Base-by-base conservation (phyloP, 2,797 vertebrate genomes). In the Dicrostonyx torquatus region DNA sequence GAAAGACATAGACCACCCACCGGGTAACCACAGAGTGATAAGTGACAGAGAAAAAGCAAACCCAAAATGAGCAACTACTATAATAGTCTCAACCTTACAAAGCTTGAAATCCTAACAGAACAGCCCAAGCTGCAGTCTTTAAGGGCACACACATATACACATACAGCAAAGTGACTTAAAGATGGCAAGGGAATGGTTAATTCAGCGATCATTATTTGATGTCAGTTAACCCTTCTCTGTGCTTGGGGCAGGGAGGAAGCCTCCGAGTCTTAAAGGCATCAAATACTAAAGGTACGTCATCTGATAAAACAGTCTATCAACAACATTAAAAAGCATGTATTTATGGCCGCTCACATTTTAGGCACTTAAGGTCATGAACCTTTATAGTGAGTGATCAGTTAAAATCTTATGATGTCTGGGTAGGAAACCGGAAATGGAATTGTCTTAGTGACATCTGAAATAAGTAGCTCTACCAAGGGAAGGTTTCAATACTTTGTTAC, bases 41-140 rank as follows among this genome's bases (percentile, higher is more conserved):
- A 43, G 31, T 62, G 55, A 86, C 53, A 85, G 64, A 77, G 3
- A 31, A 77, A 53, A 79, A 2, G 15, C 18, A 84, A 92, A 62
- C n/a, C 34, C 66, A 45, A 26, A 45, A 91, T 13, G 64, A 53
- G 12, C 20, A 14, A 62, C 0, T 5, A 26, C 22, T 37, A 37
- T 86, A 85, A 76, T 68, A 29, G 37, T 34, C 78, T 72, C 62
- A 76, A n/a, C 73, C 90, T 86, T 95, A 93, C 31, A 80, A 68
- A 93, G 55, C 48, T 76, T 66, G 84, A 79, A 62, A 60, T 45
- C 75, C 34, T 40, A 64, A 77, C 29, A 82, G 43, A 68, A 70
- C 31, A 78, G 53, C 55, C 12, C 60, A 79, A 58, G 22, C 34
- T 68, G 29, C 37, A 37, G n/a, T 89, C 29, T 17, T 48, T 11